A percentile compares a stretch with the other conserved stretches of the same genome.
phyloP scores from a whole-genome alignment of 2,797 vertebrate genomes.

The Taenioides sp. region DNA sequence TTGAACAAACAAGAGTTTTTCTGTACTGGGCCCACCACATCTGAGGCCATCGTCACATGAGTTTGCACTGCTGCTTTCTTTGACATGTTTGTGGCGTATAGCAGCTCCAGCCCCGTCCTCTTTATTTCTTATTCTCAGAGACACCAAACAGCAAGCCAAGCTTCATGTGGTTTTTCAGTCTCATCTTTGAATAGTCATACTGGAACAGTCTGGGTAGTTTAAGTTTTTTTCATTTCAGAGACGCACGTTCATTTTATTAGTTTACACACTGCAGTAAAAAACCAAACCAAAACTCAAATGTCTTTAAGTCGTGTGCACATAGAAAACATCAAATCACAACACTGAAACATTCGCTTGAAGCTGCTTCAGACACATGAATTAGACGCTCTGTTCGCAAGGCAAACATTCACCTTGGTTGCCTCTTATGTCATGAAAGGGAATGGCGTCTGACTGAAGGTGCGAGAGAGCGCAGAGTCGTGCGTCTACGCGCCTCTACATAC shows the following conservation, averaged over 20 bases:
- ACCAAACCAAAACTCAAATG: neutral
- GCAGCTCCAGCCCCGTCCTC: neutral
- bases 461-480: too few relatives aligned
- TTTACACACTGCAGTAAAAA: too few relatives aligned
- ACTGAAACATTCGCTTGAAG: too few relatives aligned
- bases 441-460: too few relatives aligned
- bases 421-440: too few relatives aligned
- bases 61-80: conserved; percentile 8
- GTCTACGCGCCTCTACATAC: too few relatives aligned
- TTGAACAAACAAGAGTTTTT: conserved; percentile 13
- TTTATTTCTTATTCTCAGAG: conserved; percentile 10
- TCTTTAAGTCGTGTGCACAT: too few relatives aligned
- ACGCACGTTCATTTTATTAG: neutral
- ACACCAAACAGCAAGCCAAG: conserved; percentile 1
- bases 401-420: too few relatives aligned
- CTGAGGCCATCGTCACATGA: conserved; percentile 10
- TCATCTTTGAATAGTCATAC: conserved; percentile 1
- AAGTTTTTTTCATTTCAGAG: neutral
- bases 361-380: too few relatives aligned
- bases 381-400: too few relatives aligned
- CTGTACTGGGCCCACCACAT: conserved; percentile 18
- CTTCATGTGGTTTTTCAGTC: neutral
- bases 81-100: conserved; percentile 9
- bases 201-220: neutral
- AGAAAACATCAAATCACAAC: too few relatives aligned